Evolutionary conservation across 2,797 vertebrate genomes (phyloP), one percentile per base, ranked within the genome.

Genomic region (Gymnothorax reevesii): DNA sequence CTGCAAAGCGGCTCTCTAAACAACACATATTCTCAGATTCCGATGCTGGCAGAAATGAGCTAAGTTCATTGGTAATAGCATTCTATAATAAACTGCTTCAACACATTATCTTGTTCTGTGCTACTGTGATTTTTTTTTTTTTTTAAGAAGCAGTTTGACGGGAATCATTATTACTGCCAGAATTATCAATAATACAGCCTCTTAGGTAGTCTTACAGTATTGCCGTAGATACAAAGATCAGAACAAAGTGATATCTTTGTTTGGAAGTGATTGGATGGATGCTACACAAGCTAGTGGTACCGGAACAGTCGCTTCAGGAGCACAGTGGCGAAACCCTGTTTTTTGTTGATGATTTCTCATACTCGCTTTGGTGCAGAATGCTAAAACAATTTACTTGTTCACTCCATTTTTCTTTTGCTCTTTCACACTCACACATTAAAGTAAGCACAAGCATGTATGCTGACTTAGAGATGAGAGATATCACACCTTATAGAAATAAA

Each of bases 401-500:
- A 13, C 15, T 13, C 71, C 42, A 7, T 33, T 27, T 73, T 71
- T 7, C 69, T 27, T 27, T 25, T 12, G 12, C 33, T 71, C 75
- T 33, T 15, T 62, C 25, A 83, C 60, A 57, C 60, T 22, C 22
- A 5, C 15, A 25, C 13, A 85, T 59, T 87, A 12, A 52, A 13
- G 22, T 15, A 60, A 71, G 60, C 57, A 62, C 75, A 52, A 13
- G 20, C 84, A 87, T 7, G 15, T 25, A 64, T 52, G 75, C 20
- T 86, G 60, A n/a, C 66, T 57, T 73, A 52, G 27, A 71, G 25
- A 54, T 80, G 89, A 83, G 73, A 57, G 54, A 15, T n/a, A 71
- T 85, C 82, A 22, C 87, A 80, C 33, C 33, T 42, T 42, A 42
- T 1, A 42, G 33, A 42, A 42, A 42, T 42, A 42, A 42, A 42